Evolutionary conservation across 2,113 vertebrate species (phyloP), one percentile per base, ranked within the genome.

Genomic region (Chionodraco myersi): DNA sequence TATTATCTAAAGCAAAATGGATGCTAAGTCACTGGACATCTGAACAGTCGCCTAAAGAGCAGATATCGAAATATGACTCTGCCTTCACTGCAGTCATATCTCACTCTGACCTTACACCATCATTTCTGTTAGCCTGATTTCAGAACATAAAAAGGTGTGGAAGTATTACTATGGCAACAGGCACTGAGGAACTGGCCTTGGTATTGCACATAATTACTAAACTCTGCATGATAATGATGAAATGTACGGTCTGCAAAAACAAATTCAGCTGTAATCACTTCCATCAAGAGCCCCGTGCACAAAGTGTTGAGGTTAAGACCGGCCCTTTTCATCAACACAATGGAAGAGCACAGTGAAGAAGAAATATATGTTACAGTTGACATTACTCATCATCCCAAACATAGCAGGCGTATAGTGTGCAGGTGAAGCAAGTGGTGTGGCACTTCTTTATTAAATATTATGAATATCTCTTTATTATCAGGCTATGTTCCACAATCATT

Each of bases 101-200:
- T 45, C 5, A 10, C 44, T 56, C 5, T n/a, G 51, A 56, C 23
- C 8, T 11, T 15, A 1, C 16, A 41, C 15, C 36, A 36, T 52
- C 9, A 64, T 5, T 34, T 49, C 21, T 48, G 23, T 59, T 44
- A n/a, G 18, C 58, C 36, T 15, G 11, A 16, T 53, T 60, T 16
- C 4, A 6, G 12, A 14, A 10, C 15, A 18, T 53, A 6, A 45
- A 6, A 45, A 62, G 34, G 65, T 47, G 57, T 77, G 11, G 57
- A 63, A 11, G 63, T 21, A 30, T 69, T 16, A 34, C 76, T 45
- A 71, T 57, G 51, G 51, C 41, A 56, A 63, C 67, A 18, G n/a
- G 14, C 63, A 52, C 13, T 21, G 10, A 36, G 4, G 11, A 47
- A n/a, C 34, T 57, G 72, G n/a, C 51, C 36, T 47, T 64, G 34